Evolutionary conservation across 2,888 invertebrate genomes (phyloP).

Genomic region (Limnephilus marmoratus): DNA sequence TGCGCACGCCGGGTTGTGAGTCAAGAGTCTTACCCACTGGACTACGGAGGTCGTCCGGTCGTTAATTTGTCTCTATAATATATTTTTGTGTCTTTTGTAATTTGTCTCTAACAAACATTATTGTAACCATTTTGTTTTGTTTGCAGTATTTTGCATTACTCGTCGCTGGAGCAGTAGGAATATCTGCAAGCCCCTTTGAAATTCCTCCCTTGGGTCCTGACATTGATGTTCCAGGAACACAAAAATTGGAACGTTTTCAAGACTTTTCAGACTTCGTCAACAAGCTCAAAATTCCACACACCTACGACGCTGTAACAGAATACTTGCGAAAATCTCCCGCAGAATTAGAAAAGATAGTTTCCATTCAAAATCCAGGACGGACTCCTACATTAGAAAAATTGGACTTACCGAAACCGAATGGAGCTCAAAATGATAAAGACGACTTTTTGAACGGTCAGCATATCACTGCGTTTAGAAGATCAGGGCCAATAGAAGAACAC

Average conservation of each 20-base stretch:
- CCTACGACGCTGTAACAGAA: not conserved
- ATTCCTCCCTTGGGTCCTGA: not conserved
- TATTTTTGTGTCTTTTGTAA: no score
- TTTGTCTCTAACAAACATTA: no score
- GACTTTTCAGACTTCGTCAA: not conserved
- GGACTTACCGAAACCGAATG: not conserved
- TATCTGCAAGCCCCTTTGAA: not conserved
- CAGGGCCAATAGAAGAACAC: not conserved
- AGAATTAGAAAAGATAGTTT: not conserved
- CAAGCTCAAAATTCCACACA: not conserved
- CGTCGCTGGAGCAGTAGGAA: not conserved
- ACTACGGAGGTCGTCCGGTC: no score
- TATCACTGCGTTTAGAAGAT: not conserved
- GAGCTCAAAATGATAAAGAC: not conserved
- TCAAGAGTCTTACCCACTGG: no score
- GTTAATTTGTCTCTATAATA: no score
- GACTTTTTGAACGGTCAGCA: not conserved
- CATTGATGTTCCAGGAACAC: not conserved
- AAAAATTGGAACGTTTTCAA: not conserved
- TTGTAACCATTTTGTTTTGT: not conserved
- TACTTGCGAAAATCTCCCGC: not conserved
- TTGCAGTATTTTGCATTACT: conserved; percentile 14
- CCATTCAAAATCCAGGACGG: not conserved
- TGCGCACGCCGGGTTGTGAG: no score
- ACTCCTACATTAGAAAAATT: not conserved